Percentiles rank a stretch among this genome's conserved stretches.
Conservation (phyloP, 1,140 invertebrate genomes). For the Mercenaria mercenaria region DNA sequence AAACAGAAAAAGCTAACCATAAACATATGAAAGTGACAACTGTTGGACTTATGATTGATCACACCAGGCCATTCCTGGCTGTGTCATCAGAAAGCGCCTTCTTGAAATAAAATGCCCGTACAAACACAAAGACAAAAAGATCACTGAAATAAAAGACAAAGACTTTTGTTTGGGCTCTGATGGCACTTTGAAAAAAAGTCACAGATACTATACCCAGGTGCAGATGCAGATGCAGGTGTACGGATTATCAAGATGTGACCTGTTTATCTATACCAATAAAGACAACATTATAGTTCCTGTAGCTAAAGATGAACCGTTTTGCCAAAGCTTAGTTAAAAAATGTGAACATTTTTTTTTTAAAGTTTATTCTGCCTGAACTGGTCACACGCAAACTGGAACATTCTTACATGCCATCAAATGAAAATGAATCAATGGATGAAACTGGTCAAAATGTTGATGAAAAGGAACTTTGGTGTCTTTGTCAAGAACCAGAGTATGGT, state of each 20-base stretch:
- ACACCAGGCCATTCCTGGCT: background rate
- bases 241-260: background rate
- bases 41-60: background rate
- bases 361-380: background rate
- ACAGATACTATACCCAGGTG: slow-evolving; percentile 25
- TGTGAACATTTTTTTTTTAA: background rate
- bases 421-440: too few species aligned
- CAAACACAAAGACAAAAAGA: background rate
- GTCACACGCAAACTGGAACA: background rate
- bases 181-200: background rate
- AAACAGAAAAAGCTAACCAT: background rate
- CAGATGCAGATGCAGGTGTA: slow-evolving; percentile 5
- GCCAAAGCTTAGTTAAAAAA: background rate
- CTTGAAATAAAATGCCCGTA: slow-evolving; percentile 1
- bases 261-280: background rate
- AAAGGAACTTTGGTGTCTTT: background rate
- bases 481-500: slow-evolving; percentile 17
- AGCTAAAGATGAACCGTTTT: background rate
- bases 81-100: background rate
- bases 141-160: background rate
- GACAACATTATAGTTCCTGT: background rate
- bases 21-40: background rate
- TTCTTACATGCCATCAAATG: too few species aligned
- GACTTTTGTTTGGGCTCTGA: background rate
- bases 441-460: too few species aligned